These are phyloP conservation scores for Aradophagus sp. DNA, from an alignment of 1,140 invertebrate genomes.

Conservation along the genomic window DNA sequence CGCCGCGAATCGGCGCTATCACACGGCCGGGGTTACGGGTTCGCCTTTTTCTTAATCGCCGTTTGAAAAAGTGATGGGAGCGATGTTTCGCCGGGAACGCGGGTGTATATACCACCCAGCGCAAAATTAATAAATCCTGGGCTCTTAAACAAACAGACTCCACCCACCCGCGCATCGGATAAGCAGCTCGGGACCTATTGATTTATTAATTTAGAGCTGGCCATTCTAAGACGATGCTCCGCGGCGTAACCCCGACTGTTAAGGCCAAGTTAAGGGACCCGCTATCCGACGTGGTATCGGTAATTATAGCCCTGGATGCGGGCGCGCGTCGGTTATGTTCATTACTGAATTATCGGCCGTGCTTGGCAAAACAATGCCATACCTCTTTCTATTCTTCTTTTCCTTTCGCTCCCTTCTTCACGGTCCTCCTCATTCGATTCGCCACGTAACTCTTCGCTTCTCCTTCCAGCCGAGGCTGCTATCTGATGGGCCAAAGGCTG, in stretches of 20 bases:
- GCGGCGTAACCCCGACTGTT: slow-evolving; percentile 58
- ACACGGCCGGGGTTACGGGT: slow-evolving; percentile 33
- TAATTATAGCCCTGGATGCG: slow-evolving; percentile 74
- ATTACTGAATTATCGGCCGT: slow-evolving; percentile 75
- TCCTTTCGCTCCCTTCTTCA: slow-evolving; percentile 35
- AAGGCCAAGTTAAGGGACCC: slow-evolving; percentile 71
- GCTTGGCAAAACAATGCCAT: slow-evolving; percentile 71
- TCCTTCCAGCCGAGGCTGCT: slow-evolving; percentile 53
- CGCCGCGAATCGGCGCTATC: slow-evolving; percentile 20
- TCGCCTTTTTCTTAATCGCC: slow-evolving; percentile 41
- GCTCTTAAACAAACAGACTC: slow-evolving; percentile 75
- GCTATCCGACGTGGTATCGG: slow-evolving; percentile 74
- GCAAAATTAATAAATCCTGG: slow-evolving; percentile 74
- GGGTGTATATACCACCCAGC: slow-evolving; percentile 70
- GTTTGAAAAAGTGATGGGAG: slow-evolving; percentile 38
- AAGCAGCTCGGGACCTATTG: slow-evolving; percentile 67
- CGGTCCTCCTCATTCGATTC: slow-evolving; percentile 22
- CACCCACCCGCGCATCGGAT: slow-evolving; percentile 73
- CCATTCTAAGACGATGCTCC: slow-evolving; percentile 70
- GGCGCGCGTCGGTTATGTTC: slow-evolving; percentile 73
- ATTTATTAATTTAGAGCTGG: slow-evolving; percentile 76
- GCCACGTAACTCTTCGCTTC: slow-evolving; percentile 47
- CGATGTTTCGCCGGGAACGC: slow-evolving; percentile 41
- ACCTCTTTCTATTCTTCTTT: slow-evolving; percentile 59
- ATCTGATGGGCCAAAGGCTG: slow-evolving; percentile 61